Percentiles rank a stretch among this genome's conserved stretches.
phyloP scores from a whole-genome alignment of 2,113 vertebrate species.

The Ptyas mucosa region DNA sequence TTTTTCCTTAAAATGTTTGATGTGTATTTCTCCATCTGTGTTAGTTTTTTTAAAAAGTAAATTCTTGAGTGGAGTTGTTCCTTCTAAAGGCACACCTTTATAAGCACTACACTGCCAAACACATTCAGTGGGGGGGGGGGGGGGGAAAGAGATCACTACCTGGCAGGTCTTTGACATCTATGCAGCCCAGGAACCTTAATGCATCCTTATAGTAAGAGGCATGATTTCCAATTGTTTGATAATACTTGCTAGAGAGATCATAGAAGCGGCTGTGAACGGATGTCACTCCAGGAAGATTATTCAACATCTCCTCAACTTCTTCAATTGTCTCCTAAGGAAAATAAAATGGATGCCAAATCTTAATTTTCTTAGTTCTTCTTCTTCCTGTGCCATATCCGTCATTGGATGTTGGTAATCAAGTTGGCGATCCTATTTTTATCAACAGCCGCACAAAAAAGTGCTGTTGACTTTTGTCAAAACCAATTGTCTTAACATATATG shows the following conservation, averaged over 20 bases:
- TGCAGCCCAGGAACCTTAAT: slow-evolving; percentile 90
- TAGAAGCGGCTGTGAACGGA: slow-evolving; percentile 96
- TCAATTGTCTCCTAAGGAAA: slow-evolving; percentile 85
- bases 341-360: neutral
- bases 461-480: no score
- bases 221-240: slow-evolving; percentile 92
- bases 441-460: no score
- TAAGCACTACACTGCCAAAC: neutral
- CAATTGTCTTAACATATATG: neutral
- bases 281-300: slow-evolving; percentile 85
- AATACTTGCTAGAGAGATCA: slow-evolving; percentile 96
- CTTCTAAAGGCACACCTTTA: neutral
- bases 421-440: no score
- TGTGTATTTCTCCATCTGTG: neutral
- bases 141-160: slow-evolving; percentile 63
- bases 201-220: slow-evolving; percentile 95
- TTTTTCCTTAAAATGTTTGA: neutral
- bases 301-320: slow-evolving; percentile 91
- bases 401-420: no score
- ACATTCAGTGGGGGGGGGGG: neutral
- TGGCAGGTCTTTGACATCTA: slow-evolving; percentile 89
- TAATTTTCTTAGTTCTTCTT: neutral
- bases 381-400: no score
- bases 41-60: neutral
- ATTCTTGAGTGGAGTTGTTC: no score